Evolutionary conservation across 2,113 vertebrate genomes (phyloP).

Genomic region (Engraulis encrasicolus): DNA sequence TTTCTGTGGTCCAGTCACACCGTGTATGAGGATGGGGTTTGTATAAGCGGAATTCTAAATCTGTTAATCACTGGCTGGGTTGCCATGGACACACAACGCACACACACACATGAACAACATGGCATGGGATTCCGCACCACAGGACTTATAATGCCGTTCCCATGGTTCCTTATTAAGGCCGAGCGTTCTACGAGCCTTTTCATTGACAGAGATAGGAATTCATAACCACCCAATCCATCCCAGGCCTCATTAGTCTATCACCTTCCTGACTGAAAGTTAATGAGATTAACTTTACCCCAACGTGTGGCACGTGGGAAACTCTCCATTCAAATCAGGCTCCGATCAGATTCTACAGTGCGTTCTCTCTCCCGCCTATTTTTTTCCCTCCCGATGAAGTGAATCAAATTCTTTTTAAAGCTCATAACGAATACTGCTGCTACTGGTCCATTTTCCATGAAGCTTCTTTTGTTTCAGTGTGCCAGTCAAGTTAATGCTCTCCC

Average conservation of each 20-base stretch:
- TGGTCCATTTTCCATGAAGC: slow-evolving; percentile 36
- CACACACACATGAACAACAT: not conserved
- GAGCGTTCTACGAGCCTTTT: slow-evolving; percentile 3
- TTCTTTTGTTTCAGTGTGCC: slow-evolving; percentile 24
- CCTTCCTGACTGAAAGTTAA: slow-evolving; percentile 42
- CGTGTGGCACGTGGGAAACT: not conserved
- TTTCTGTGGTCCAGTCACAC: too few relatives aligned
- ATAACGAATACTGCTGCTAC: too few relatives aligned
- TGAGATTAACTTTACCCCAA: slow-evolving; percentile 43
- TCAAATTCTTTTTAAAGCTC: not conserved
- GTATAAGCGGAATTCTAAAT: not conserved
- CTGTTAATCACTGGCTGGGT: not conserved
- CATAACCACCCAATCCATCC: not conserved
- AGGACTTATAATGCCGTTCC: not conserved
- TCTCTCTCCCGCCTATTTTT: slow-evolving; percentile 20
- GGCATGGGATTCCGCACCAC: not conserved
- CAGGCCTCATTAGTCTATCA: slow-evolving; percentile 36
- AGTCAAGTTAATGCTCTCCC: slow-evolving; percentile 30
- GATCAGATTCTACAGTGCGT: slow-evolving; percentile 45
- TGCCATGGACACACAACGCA: not conserved
- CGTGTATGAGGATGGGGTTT: not conserved
- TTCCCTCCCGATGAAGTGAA: not conserved
- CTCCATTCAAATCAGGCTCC: slow-evolving; percentile 28
- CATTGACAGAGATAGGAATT: slow-evolving; percentile 13
- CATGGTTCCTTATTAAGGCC: slow-evolving; percentile 31